Percentiles rank a stretch among this genome's conserved stretches.
Conservation (phyloP, 2,888 invertebrate species). For the Patella caerulea region DNA sequence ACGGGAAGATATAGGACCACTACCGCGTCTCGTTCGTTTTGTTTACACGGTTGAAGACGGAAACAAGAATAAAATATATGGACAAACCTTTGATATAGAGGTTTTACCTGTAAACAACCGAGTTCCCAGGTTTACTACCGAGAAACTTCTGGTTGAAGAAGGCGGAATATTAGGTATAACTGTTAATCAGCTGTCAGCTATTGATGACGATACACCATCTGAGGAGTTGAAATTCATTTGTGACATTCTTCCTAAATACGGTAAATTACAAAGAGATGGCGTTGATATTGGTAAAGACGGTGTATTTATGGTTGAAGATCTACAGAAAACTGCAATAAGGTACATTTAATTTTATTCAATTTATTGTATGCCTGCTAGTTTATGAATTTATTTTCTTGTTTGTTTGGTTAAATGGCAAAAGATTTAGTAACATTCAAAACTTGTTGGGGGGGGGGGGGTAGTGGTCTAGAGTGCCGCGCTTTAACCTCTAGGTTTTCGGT, state of each 20-base stretch:
- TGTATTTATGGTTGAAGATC: constrained; percentile 60
- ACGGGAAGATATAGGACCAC: constrained; percentile 66
- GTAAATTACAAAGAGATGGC: constrained; percentile 66
- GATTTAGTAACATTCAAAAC: no score
- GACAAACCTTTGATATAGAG: constrained; percentile 67
- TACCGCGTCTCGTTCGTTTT: constrained; percentile 59
- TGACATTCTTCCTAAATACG: constrained; percentile 63
- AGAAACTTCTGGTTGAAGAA: constrained; percentile 65
- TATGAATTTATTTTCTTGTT: not conserved
- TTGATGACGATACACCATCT: constrained; percentile 66
- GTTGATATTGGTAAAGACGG: constrained; percentile 60
- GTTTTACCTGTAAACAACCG: constrained; percentile 69
- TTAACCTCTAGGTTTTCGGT: no score
- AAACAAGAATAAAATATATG: constrained; percentile 60
- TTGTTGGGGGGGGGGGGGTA: no score
- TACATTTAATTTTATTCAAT: constrained; percentile 29
- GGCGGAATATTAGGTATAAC: constrained; percentile 67
- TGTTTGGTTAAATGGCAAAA: no score
- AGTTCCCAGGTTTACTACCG: constrained; percentile 58
- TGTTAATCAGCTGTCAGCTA: constrained; percentile 66
- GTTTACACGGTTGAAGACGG: constrained; percentile 67
- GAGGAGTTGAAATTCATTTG: constrained; percentile 62
- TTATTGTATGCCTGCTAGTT: not conserved
- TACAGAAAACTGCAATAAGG: constrained; percentile 62
- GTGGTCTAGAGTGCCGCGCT: no score